Evolutionary conservation across 2,113 vertebrate species (phyloP).

Genomic region (Paramormyrops kingsleyae): DNA sequence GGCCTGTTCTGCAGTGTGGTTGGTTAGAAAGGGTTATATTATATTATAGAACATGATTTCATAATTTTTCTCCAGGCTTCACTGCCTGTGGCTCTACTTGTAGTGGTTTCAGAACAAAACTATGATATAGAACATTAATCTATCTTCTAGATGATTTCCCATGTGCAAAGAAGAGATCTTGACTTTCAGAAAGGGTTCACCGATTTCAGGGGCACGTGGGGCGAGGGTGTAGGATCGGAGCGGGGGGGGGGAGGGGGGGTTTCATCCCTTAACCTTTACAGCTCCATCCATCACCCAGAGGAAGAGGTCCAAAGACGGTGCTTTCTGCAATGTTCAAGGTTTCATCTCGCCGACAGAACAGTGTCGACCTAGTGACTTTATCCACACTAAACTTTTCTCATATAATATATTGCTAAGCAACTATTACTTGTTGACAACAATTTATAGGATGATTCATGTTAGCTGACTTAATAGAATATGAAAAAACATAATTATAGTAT

Average conservation of each 20-base stretch:
- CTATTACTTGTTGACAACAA: not conserved
- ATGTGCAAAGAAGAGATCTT: not conserved
- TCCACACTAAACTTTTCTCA: not conserved
- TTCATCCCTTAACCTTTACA: conserved; percentile 16
- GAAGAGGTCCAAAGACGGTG: not conserved
- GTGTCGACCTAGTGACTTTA: not conserved
- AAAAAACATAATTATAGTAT: not conserved
- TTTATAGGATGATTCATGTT: not conserved
- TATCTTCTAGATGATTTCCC: not conserved
- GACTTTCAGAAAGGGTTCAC: not conserved
- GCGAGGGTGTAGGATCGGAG: not conserved
- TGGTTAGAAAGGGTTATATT: not conserved
- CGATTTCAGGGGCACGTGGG: not conserved
- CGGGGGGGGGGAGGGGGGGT: not conserved
- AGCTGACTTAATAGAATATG: not conserved
- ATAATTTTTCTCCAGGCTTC: not conserved
- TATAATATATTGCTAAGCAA: not conserved
- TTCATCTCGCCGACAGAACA: not conserved
- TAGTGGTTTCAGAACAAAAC: not conserved
- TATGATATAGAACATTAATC: not conserved
- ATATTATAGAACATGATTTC: not conserved
- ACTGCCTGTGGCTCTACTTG: not conserved
- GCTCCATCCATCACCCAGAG: conserved; percentile 1
- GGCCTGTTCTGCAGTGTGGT: not conserved
- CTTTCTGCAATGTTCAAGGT: not conserved